Base-by-base conservation (phyloP, 1,140 invertebrate genomes). In the Eriosoma lanigerum region DNA sequence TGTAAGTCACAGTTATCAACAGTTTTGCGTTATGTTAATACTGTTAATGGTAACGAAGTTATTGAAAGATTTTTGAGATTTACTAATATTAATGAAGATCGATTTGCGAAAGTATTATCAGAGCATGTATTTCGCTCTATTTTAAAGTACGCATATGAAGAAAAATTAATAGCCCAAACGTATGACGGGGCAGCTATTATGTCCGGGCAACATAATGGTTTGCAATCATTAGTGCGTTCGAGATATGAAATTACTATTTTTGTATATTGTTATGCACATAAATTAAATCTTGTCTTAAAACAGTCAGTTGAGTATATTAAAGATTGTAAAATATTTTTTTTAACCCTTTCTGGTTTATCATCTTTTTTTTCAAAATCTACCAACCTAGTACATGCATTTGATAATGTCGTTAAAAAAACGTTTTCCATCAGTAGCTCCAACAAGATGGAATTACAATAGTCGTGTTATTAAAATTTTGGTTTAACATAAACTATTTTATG, bases 41-140 rank as follows among this genome's bases (percentile, higher is more conserved):
- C 32, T 13, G 75, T 89, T 86, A 4, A 89, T 86, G 15, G 88
- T 87, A 12, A 17, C 12, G 1, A 13, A n/a, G n/a, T 44, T 21
- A 24, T 50, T 5, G 19, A 76, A 76, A 60, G 9, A 73, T 84
- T 93, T 72, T 26, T 72, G 38, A 1, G 66, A 19, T 58, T 81
- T 72, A 29, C 17, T n/a, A 26, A 73, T 29, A 32, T 73, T 26
- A 56, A n/a, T 58, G 10, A n/a, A 32, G 52, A 58, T 50, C 1
- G 13, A 38, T 50, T 66, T 19, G 50, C 15, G 1, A 56, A 56
- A 32, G 44, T 0, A 15, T 81, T 60, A 73, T 1, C 62, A 12
- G 26, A 54, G 12, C 6, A 58, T 48, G n/a, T 58, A 9, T 48
- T 32, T 52, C 0, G 10, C 58, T 29, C 44, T 24, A n/a, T 73